phyloP scores from a whole-genome alignment of 1,140 invertebrate species.

The Ooceraea biroi region DNA sequence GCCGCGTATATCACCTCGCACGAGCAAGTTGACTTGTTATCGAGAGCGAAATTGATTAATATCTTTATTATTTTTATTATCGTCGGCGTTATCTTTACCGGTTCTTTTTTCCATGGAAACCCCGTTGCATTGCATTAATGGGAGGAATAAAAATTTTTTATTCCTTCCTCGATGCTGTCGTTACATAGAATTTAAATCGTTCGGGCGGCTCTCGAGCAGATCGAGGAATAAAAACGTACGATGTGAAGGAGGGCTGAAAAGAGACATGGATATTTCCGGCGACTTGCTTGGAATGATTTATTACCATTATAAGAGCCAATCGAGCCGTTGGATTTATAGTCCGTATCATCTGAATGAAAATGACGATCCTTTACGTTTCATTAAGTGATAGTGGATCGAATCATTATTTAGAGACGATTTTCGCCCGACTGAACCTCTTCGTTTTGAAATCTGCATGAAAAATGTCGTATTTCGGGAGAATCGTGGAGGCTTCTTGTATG shows the following conservation, averaged over 20 bases:
- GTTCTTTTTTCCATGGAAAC: background rate
- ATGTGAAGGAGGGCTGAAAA: background rate
- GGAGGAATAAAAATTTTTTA: background rate
- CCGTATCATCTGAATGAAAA: conserved; percentile 1
- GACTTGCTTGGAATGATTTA: conserved; percentile 42
- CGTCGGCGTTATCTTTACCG: background rate
- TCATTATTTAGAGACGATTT: conserved; percentile 10
- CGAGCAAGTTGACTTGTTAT: background rate
- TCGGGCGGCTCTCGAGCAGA: background rate
- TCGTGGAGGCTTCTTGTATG: conserved; percentile 18
- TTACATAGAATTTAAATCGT: conserved; percentile 10
- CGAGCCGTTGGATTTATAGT: conserved; percentile 17
- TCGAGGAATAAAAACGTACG: conserved; percentile 20
- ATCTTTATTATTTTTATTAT: background rate
- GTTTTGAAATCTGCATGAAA: conserved; percentile 39
- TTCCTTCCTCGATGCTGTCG: no score
- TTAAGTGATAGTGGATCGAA: background rate
- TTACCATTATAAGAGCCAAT: conserved; percentile 38
- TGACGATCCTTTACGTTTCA: conserved; percentile 14
- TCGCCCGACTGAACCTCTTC: background rate
- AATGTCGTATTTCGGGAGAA: conserved; percentile 20
- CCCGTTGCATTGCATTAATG: background rate
- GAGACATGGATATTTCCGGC: background rate
- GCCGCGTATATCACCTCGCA: background rate
- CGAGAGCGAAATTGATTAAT: conserved; percentile 29